These are phyloP conservation scores for Lordiphosa andalusiaca DNA, from an alignment of 2,888 invertebrate genomes.

Conservation along the genomic window DNA sequence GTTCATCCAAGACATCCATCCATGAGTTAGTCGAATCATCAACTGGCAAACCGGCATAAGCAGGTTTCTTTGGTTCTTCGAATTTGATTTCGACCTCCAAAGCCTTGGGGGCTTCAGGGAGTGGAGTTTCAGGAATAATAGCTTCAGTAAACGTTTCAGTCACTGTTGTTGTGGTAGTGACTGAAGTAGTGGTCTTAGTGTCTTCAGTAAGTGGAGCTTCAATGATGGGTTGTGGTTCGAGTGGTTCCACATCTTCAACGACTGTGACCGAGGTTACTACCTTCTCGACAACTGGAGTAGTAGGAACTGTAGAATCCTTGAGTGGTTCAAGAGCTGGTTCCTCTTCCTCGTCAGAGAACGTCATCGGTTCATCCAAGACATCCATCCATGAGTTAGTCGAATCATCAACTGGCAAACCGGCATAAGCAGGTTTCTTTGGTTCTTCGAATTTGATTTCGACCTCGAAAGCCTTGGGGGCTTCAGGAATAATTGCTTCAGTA, in stretches of 20 bases:
- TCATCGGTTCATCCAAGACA: constrained; percentile 76
- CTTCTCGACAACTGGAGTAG: background rate
- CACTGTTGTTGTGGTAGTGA: constrained; percentile 23
- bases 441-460: constrained; percentile 35
- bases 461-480: constrained; percentile 26
- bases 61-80: constrained; percentile 45
- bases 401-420: constrained; percentile 74
- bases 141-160: constrained; percentile 12
- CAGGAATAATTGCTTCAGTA: background rate
- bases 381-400: constrained; percentile 74
- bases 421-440: constrained; percentile 57
- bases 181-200: constrained; percentile 10
- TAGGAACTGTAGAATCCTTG: constrained; percentile 1
- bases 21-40: constrained; percentile 72
- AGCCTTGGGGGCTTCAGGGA: constrained; percentile 9
- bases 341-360: constrained; percentile 74
- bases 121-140: background rate
- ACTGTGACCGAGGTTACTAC: background rate
- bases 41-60: constrained; percentile 69
- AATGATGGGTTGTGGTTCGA: constrained; percentile 5
- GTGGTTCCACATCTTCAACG: background rate
- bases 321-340: background rate
- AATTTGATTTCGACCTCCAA: constrained; percentile 10
- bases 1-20: constrained; percentile 77
- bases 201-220: constrained; percentile 7